Percentiles rank a stretch among this genome's conserved stretches.
phyloP scores from a whole-genome alignment of 2,888 invertebrate species.

The Cerceris ruficornis region DNA sequence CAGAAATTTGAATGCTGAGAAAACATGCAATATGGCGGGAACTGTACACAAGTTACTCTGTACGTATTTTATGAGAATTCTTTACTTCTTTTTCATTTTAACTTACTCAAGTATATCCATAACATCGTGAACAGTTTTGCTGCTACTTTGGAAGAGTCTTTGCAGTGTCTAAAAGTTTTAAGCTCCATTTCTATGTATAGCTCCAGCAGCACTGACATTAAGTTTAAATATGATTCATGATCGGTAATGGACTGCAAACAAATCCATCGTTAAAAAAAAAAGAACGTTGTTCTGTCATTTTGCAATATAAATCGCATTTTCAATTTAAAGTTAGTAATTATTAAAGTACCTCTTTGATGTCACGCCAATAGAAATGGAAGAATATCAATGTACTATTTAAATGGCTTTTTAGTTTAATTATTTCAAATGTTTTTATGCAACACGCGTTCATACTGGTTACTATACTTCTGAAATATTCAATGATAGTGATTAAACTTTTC shows the following conservation, averaged over 20 bases:
- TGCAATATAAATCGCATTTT: constrained; percentile 4
- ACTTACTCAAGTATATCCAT: constrained; percentile 75
- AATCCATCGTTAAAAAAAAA: constrained; percentile 17
- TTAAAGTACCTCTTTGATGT: constrained; percentile 77
- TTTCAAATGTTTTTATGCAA: constrained; percentile 69
- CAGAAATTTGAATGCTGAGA: neutral
- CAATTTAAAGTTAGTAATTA: constrained; percentile 9
- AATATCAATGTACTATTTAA: constrained; percentile 77
- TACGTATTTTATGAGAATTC: neutral
- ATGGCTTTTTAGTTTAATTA: constrained; percentile 75
- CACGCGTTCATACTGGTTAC: constrained; percentile 69
- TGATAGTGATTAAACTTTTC: neutral
- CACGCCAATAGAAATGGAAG: constrained; percentile 79
- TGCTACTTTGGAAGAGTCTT: constrained; percentile 62
- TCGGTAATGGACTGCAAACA: constrained; percentile 72
- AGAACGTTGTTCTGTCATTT: neutral
- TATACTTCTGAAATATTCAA: constrained; percentile 72
- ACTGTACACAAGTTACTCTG: neutral
- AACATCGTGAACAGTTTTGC: constrained; percentile 71
- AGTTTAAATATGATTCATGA: constrained; percentile 77
- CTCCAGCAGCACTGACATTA: constrained; percentile 79
- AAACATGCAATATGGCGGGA: neutral
- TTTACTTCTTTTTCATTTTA: neutral
- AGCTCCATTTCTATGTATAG: constrained; percentile 80
- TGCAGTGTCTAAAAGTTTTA: constrained; percentile 67